Evolutionary conservation across 2,888 invertebrate species (phyloP), one percentile per base, ranked within the genome.

Genomic region (Leptinotarsa rubiginosa): DNA sequence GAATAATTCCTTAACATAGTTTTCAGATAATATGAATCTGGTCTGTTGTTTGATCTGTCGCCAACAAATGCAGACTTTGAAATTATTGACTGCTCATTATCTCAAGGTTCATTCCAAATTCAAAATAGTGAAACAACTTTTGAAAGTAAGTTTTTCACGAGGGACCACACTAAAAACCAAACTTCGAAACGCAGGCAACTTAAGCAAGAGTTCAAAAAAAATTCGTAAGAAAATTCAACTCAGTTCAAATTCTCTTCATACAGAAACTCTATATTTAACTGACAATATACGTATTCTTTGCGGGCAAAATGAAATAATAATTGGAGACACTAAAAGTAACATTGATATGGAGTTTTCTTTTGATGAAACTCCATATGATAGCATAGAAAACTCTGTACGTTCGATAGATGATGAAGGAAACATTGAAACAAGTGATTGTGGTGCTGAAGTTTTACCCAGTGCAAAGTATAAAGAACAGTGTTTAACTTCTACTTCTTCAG

Each of bases 241-340:
- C 3, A 62, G 73, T 25, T 52, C 70, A 20, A 70, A 73, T 20
- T 50, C 49, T 12, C 13, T 69, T 20, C 76, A 76, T 59, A 76
- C 79, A 68, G 81, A 83, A 78, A 82, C 81, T 25, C 65, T 84
- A 18, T 81, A 81, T 75, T 69, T 82, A 18, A 79, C 80, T 52
- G 83, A 83, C 18, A 82, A 80, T 75, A 77, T 84, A 25, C 81
- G 81, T 65, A 81, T 84, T 25, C 73, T 81, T 12, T 84, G 80
- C 62, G 79, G 79, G n/a, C 77, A 82, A 69, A 81, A 83, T 69
- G 80, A 82, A 73, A 80, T 84, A 59, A 80, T 83, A 54, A 81
- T 84, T 65, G 78, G 79, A 15, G 82, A 82, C 72, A 81, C 80
- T 69, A 82, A 81, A 72, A 79, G 79, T 49, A 78, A 75, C 41